Evolutionary conservation across 1,140 invertebrate species (phyloP).

Genomic region (Bombus difficillimus): DNA sequence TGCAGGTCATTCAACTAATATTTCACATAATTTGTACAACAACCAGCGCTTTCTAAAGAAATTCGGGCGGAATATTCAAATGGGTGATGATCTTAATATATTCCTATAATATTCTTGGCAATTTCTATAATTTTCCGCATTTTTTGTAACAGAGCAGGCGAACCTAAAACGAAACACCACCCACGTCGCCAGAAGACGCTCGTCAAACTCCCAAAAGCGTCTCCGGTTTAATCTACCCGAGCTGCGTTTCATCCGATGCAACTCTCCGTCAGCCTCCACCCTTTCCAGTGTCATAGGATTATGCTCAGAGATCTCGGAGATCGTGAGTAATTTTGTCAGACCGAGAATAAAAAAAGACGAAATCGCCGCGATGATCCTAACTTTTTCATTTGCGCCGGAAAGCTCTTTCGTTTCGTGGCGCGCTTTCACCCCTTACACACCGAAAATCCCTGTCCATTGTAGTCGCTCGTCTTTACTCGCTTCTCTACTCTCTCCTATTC

Average conservation of each 20-base stretch:
- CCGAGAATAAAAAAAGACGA: constrained; percentile 37
- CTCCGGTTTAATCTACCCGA: constrained; percentile 39
- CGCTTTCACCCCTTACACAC: neutral
- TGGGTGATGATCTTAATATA: neutral
- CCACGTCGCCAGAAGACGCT: neutral
- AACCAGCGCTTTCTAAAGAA: neutral
- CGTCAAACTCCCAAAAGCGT: constrained; percentile 33
- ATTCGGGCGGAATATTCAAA: neutral
- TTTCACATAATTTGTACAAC: neutral
- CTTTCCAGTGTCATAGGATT: constrained; percentile 37
- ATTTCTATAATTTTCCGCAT: neutral
- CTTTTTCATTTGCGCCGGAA: constrained; percentile 47
- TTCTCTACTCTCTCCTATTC: constrained; percentile 23
- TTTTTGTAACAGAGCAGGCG: neutral
- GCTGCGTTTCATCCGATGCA: constrained; percentile 8
- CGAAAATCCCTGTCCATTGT: constrained; percentile 51
- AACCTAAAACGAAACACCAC: neutral
- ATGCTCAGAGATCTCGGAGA: neutral
- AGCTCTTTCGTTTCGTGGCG: neutral
- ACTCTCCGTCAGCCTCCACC: neutral
- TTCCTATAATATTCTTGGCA: too few species aligned
- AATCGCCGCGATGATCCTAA: constrained; percentile 51
- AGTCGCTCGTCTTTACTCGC: neutral
- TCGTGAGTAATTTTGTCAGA: constrained; percentile 42
- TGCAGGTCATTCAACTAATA: neutral